A percentile compares a stretch with the other conserved stretches of the same genome.
Conservation (phyloP, 2,113 vertebrate genomes). For the Canis aureus region DNA sequence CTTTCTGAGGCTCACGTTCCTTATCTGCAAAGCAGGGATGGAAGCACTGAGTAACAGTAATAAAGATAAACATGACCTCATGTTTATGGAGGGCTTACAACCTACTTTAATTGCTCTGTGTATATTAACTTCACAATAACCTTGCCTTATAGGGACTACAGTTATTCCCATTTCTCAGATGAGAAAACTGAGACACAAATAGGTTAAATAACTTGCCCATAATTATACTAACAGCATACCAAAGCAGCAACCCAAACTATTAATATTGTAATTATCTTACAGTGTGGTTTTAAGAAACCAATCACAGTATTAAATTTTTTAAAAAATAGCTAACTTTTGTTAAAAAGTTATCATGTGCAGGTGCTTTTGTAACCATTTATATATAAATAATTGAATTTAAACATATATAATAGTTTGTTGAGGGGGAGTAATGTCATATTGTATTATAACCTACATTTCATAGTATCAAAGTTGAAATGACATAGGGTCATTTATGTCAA, state of each 20-base stretch:
- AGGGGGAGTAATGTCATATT: background rate
- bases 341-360: background rate
- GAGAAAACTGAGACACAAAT: background rate
- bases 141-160: background rate
- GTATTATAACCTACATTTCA: background rate
- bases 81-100: background rate
- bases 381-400: background rate
- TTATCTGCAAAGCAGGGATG: background rate
- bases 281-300: background rate
- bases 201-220: background rate
- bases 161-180: background rate
- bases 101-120: background rate
- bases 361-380: background rate
- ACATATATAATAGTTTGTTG: background rate
- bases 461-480: background rate
- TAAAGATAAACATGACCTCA: background rate
- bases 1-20: background rate
- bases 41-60: background rate
- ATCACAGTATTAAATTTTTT: background rate
- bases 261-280: background rate
- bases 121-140: background rate
- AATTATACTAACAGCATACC: background rate
- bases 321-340: slow-evolving; percentile 13
- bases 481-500: background rate
- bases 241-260: background rate